A percentile compares a stretch with the other conserved stretches of the same genome.
phyloP scores from a whole-genome alignment of 2,888 invertebrate species.

The Opisthograptis luteolata region DNA sequence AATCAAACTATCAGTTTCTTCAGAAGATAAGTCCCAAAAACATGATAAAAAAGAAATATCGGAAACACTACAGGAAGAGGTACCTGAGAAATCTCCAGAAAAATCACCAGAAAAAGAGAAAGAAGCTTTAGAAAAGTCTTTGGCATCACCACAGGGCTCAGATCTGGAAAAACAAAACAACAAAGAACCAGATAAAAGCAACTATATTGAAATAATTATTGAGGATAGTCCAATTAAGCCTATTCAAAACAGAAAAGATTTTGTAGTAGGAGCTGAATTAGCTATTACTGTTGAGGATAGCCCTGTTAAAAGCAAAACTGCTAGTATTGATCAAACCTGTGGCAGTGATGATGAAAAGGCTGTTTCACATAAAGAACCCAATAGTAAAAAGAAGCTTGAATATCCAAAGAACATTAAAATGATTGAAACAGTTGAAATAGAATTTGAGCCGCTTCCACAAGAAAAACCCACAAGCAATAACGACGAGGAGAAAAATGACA shows the following conservation, averaged over 20 bases:
- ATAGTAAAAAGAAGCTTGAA: slow-evolving; percentile 71
- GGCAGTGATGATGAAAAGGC: slow-evolving; percentile 48
- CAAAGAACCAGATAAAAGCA: slow-evolving; percentile 58
- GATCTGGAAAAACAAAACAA: slow-evolving; percentile 55
- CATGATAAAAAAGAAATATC: background rate
- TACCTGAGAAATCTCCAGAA: background rate
- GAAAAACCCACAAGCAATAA: slow-evolving; percentile 1
- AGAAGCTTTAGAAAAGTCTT: slow-evolving; percentile 4
- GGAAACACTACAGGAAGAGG: background rate
- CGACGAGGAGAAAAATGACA: background rate
- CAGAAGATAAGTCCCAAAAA: background rate
- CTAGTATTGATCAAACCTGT: slow-evolving; percentile 36
- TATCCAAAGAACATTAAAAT: slow-evolving; percentile 52
- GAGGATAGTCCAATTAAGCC: slow-evolving; percentile 76
- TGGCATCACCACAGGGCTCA: background rate
- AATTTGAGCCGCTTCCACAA: slow-evolving; percentile 47
- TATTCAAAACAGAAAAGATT: slow-evolving; percentile 43
- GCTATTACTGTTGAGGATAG: slow-evolving; percentile 75
- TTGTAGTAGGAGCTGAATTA: slow-evolving; percentile 54
- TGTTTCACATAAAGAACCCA: slow-evolving; percentile 31
- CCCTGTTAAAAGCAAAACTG: slow-evolving; percentile 54
- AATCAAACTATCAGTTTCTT: background rate
- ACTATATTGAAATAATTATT: slow-evolving; percentile 72
- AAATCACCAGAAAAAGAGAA: slow-evolving; percentile 4
- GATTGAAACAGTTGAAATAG: slow-evolving; percentile 56